These are phyloP conservation scores for Hypotaenidia okinawae DNA, from an alignment of 2,797 vertebrate genomes.

Conservation along the genomic window DNA sequence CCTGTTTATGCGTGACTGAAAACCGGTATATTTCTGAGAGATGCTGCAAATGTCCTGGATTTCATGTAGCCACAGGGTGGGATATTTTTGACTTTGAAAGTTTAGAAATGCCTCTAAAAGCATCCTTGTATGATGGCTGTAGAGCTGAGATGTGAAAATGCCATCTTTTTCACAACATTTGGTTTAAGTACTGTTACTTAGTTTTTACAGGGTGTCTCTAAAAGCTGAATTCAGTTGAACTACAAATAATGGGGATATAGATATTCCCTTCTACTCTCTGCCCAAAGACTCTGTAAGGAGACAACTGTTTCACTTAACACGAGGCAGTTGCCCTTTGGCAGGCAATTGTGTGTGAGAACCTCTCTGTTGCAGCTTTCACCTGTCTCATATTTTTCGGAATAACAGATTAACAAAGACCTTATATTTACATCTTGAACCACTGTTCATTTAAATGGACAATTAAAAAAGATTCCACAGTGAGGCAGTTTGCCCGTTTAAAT, in stretches of 20 bases:
- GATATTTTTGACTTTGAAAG: not conserved
- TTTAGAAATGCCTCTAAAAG: not conserved
- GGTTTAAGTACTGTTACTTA: not conserved
- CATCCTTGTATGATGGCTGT: not conserved
- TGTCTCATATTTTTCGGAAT: conserved; percentile 27
- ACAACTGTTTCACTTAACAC: not conserved
- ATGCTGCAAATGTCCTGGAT: not conserved
- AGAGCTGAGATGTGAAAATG: not conserved
- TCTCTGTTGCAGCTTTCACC: conserved; percentile 5
- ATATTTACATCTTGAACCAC: not conserved
- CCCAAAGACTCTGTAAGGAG: conserved; percentile 4
- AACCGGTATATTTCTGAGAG: not conserved
- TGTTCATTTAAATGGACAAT: not conserved
- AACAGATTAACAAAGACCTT: not conserved
- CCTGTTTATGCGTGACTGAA: rapidly evolving
- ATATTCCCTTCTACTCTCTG: not conserved
- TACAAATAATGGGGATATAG: not conserved
- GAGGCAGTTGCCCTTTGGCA: not conserved
- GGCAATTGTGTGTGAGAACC: conserved; percentile 15
- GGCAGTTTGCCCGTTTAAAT: not conserved
- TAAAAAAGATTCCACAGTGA: conserved; percentile 21
- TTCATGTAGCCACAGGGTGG: not conserved
- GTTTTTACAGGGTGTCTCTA: not conserved
- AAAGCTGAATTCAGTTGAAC: not conserved
- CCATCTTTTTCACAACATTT: not conserved